Evolutionary conservation across 2,113 vertebrate species (phyloP), one percentile per base, ranked within the genome.

Genomic region (Caranx melampygus): DNA sequence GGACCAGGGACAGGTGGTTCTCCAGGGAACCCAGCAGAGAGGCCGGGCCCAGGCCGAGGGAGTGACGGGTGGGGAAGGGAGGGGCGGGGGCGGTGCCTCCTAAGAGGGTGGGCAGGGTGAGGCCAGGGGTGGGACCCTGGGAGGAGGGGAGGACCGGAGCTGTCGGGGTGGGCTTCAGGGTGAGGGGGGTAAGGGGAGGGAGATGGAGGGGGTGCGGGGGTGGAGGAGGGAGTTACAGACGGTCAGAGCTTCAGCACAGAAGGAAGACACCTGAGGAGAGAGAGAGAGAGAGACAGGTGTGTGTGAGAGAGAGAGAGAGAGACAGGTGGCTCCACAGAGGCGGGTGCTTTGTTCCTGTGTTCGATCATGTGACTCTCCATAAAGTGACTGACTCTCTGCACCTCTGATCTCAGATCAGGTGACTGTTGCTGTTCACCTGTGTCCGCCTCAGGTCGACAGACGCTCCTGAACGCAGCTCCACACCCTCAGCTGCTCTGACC

Each of bases 161-260:
- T 3, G 90, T 65, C 0, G 94, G 70, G 21, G 93, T 76, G 26
- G 90, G 60, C 83, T 95, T 94, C 72, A 96, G 81, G 40, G 84
- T 60, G 0, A 96, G 91, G 1, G 95, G 0, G 95, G 87, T 42
- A 96, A 83, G 5, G 95, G 92, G n/a, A 95, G 90, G 37, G 94
- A 90, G 26, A 96, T 88, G 42, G 96, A 94, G 40, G 95, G 95
- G 5, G 91, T 92, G 5, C 96, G 96, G 1, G 97, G 96, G 58
- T 97, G 97, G n/a, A 96, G 93, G 6, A 97, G 85, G 26, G 95
- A 86, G 74, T 95, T 95, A 82, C 96, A 97, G 79, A 96, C 84
- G 20, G 95, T 95, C 68, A 96, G 78, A 0, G 97, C 96, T 86
- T 98, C 96, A 0, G 90, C 69, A 42, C 97, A 98, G 87, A 97